Evolutionary conservation across 2,888 invertebrate species (phyloP), one percentile per base, ranked within the genome.

Genomic region (Spisula solida): DNA sequence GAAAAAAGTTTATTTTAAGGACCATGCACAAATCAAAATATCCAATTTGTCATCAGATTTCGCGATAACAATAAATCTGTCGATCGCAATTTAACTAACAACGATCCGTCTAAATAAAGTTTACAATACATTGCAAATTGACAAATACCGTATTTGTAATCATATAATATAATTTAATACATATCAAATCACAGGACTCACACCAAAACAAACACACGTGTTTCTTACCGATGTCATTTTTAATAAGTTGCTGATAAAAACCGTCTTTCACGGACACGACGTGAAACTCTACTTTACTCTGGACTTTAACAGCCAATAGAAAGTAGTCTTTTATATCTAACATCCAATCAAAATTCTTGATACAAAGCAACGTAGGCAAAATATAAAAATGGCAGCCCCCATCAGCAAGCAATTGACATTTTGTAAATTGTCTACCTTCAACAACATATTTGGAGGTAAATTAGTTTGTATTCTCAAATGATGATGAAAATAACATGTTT

Each of bases 351-450:
- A 12, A 6, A 25, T 12, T 12, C 4, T 8, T 4, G n/a, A 25
- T 25, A 66, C 60, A 66, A 66, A n/a, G 12, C 5, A 2, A 25
- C 25, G 20, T 66, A 25, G 60, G 60, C 4, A 66, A 25, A 66
- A n/a, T 0, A 2, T 66, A 66, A 66, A 25, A 34, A 81, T 81
- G 81, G 81, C 81, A 18, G 81, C 81, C 56, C 81, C 81, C 81
- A 81, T 81, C 20, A 56, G 31, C 56, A 81, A 81, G 56, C 81
- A 55, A 20, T 20, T 81, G 56, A 81, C 81, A 34, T 81, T 81
- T 56, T 60, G 56, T 34, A 81, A 81, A 81, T 31, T 56, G 5
- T 56, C 81, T 20, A 34, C 56, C 18, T 56, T 56, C 56, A 56
- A 81, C 18, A 29, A 56, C 18, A 34, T 81, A 31, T 56, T 81